Evolutionary conservation across 1,140 invertebrate species (phyloP).

Genomic region (Nebria ingens): DNA sequence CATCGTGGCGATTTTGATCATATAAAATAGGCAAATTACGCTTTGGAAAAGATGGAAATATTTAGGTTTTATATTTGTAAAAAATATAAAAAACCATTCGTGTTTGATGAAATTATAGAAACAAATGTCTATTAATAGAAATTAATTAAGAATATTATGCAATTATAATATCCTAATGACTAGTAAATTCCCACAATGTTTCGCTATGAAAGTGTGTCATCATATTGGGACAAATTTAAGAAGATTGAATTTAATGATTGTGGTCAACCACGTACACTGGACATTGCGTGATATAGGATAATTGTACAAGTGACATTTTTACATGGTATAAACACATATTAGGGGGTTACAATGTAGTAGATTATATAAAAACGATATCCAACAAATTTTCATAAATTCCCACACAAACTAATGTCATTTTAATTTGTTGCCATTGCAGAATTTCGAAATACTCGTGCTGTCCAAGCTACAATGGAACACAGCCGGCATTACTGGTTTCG

Average conservation of each 20-base stretch:
- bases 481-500: slow-evolving; percentile 54
- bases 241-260: slow-evolving; percentile 1
- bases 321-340: neutral
- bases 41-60: no score
- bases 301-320: neutral
- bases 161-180: no score
- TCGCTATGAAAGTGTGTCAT: neutral
- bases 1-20: no score
- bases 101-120: no score
- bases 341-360: neutral
- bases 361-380: slow-evolving; percentile 4
- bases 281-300: neutral
- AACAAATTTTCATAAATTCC: neutral
- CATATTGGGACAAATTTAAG: neutral
- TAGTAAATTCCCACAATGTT: neutral
- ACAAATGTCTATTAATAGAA: no score
- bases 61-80: no score
- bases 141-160: no score
- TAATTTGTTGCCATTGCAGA: slow-evolving; percentile 39
- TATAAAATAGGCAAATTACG: no score
- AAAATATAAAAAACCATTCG: no score
- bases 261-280: neutral
- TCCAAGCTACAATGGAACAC: slow-evolving; percentile 60
- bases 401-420: neutral
- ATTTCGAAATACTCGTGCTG: slow-evolving; percentile 62